Percentiles rank a stretch among this genome's conserved stretches.
Conservation (phyloP, 1,140 invertebrate genomes). For the Aphaenogaster floridana region DNA sequence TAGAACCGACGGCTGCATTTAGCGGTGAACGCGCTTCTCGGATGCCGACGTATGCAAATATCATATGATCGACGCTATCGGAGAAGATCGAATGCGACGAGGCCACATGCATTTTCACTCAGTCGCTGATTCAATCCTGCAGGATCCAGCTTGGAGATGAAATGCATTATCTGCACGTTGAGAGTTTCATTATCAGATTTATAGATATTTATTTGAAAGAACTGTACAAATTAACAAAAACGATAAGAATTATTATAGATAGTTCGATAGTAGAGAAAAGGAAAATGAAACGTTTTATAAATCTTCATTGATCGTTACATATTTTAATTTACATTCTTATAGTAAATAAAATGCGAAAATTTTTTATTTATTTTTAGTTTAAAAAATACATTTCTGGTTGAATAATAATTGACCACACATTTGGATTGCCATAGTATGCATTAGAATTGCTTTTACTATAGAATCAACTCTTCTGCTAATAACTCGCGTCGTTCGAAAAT, state of each 20-base stretch:
- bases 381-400: background rate
- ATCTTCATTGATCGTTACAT: background rate
- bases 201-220: background rate
- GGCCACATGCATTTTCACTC: background rate
- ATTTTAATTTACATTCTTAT: slow-evolving; percentile 15
- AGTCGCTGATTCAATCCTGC: background rate
- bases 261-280: background rate
- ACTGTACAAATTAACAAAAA: background rate
- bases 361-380: slow-evolving; percentile 6
- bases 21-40: slow-evolving; percentile 20
- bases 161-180: background rate
- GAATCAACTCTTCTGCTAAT: background rate
- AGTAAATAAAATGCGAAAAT: background rate
- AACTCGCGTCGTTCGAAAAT: slow-evolving; percentile 24
- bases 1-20: slow-evolving; percentile 18
- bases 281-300: background rate
- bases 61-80: slow-evolving; percentile 4
- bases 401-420: slow-evolving; percentile 4
- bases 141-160: slow-evolving; percentile 13
- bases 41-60: slow-evolving; percentile 9
- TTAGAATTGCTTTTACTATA: background rate
- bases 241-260: slow-evolving; percentile 2
- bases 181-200: background rate
- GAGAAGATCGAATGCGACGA: background rate
- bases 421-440: background rate